Percentiles rank a stretch among this genome's conserved stretches.
Conservation (phyloP, 2,888 invertebrate genomes). For the Aspidiotus rigidus region DNA sequence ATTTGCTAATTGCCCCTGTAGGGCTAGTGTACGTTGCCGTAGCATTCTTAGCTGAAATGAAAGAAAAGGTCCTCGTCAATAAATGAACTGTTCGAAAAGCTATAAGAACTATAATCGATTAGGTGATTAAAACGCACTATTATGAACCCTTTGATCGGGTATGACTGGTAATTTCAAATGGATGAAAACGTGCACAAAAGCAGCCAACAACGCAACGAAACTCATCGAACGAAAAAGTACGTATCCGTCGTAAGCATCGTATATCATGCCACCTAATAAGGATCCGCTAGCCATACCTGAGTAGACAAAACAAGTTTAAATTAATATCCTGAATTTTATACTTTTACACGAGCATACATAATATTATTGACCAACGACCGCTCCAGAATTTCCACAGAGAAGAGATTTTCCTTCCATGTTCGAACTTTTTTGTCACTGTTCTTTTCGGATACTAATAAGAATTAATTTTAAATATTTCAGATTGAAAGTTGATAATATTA, state of each 20-base stretch:
- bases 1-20: background rate
- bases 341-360: too few species aligned
- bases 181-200: slow-evolving; percentile 50
- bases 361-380: too few species aligned
- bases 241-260: slow-evolving; percentile 56
- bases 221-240: slow-evolving; percentile 64
- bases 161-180: slow-evolving; percentile 42
- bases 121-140: background rate
- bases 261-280: slow-evolving; percentile 63
- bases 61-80: background rate
- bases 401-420: too few species aligned
- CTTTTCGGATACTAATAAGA: too few species aligned
- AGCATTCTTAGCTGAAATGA: background rate
- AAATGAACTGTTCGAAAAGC: background rate
- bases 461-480: too few species aligned
- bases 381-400: too few species aligned
- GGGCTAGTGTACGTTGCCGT: background rate
- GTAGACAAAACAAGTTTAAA: slow-evolving; percentile 5
- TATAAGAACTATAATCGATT: background rate
- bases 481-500: too few species aligned
- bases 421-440: too few species aligned
- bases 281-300: slow-evolving; percentile 66
- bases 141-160: background rate
- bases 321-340: background rate
- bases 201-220: slow-evolving; percentile 54